These are phyloP conservation scores for Drosophila cyrtoloma DNA, from an alignment of 2,888 invertebrate species.

Conservation along the genomic window DNA sequence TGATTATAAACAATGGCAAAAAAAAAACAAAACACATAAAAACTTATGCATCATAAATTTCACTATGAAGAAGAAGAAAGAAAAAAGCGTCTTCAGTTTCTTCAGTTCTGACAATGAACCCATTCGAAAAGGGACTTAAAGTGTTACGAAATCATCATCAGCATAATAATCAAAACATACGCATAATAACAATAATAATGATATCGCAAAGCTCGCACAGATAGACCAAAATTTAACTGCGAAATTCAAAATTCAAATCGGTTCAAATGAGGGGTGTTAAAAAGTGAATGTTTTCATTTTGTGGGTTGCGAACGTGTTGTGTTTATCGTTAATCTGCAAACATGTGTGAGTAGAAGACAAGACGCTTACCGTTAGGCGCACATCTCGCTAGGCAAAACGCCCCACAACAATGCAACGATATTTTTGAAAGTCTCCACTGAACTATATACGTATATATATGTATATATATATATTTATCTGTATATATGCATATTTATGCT, in stretches of 20 bases:
- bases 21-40: conserved; percentile 8
- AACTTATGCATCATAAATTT: conserved; percentile 72
- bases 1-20: conserved; percentile 52
- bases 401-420: conserved; percentile 55
- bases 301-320: conserved; percentile 7
- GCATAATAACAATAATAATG: conserved; percentile 47
- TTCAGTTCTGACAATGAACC: conserved; percentile 70
- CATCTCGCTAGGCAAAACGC: conserved; percentile 10
- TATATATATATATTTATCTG: background rate
- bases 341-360: conserved; percentile 11
- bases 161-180: conserved; percentile 24
- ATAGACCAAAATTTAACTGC: conserved; percentile 19
- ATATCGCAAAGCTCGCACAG: conserved; percentile 36
- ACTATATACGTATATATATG: conserved; percentile 32
- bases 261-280: conserved; percentile 30
- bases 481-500: background rate
- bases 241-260: conserved; percentile 57
- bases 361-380: conserved; percentile 43
- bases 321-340: conserved; percentile 49
- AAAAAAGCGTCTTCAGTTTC: conserved; percentile 32
- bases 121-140: conserved; percentile 11
- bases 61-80: conserved; percentile 39
- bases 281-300: conserved; percentile 61
- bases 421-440: conserved; percentile 59
- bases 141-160: conserved; percentile 58